Evolutionary conservation across 1,140 invertebrate species (phyloP), one percentile per base, ranked within the genome.

Genomic region (Drosophila nebulosa): DNA sequence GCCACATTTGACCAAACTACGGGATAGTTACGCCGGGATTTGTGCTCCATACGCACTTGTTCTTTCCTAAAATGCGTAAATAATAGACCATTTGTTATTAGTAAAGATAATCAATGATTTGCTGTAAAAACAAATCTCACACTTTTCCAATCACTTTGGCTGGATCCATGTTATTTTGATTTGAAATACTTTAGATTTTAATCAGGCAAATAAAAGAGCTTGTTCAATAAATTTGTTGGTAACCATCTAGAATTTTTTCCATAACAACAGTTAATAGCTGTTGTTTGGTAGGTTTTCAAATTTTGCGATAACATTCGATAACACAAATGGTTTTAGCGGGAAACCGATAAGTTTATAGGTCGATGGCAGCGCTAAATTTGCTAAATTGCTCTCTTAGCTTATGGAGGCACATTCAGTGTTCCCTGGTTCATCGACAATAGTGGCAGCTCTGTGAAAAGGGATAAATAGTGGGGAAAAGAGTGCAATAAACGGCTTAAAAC

Each of bases 41-140:
- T 80, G 60, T 86, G 69, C 32, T 91, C 90, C 70, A 73, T 74
- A 39, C 74, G 74, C 32, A 90, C 81, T 64, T 83, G 73, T 7
- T 91, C 89, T 36, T 89, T 90, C 0, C 90, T 91, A 26, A 26
- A 42, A 50, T 42, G 3, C 16, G 16, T 18, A 39, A 39, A 9
- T 21, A 50, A 21, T 9, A 36, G 12, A 10, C 1, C 7, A 36
- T 36, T 36, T n/a, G 42, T 3, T 21, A 21, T 10, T 10, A 12
- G 22, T 2, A n/a, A 4, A 51, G 2, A 52, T n/a, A 14, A 12
- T 4, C 3, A 51, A 27, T 26, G 7, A 14, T 2, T 16, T 52
- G 6, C 9, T 32, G 3, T 0, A 16, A 53, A 16, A 53, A 21
- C 16, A 3, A 53, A 16, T 30, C 52, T 5, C 10, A 55, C 52